Conservation (phyloP, 2,113 vertebrate species). For the Hirundichthys speculiger region DNA sequence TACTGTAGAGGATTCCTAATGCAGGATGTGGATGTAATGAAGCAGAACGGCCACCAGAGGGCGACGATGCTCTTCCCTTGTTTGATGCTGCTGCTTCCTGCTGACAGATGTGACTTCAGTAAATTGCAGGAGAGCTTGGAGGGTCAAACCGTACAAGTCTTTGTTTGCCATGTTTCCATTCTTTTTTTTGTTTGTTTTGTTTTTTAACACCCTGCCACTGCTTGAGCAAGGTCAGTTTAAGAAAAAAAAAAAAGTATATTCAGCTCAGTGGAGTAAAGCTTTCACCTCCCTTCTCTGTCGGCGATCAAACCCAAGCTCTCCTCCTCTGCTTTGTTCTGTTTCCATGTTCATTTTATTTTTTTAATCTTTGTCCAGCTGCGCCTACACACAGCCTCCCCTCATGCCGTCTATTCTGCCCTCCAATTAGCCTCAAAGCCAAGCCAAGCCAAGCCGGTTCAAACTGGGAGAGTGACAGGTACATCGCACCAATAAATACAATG, state of each 20-base stretch:
- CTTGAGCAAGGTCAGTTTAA: too few relatives aligned
- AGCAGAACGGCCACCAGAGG: slow-evolving; percentile 48
- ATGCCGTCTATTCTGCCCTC: slow-evolving; percentile 49
- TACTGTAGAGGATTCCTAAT: too few relatives aligned
- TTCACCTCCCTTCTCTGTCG: too few relatives aligned
- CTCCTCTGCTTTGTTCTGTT: background rate
- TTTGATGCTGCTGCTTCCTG: slow-evolving; percentile 25
- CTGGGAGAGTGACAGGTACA: slow-evolving; percentile 33
- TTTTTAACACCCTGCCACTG: too few relatives aligned
- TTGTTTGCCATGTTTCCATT: too few relatives aligned
- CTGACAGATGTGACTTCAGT: background rate
- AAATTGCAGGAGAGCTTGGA: too few relatives aligned
- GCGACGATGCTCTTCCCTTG: slow-evolving; percentile 23
- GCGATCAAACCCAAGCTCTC: too few relatives aligned
- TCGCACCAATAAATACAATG: slow-evolving; percentile 15
- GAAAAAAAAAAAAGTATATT: too few relatives aligned
- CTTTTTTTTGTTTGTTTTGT: too few relatives aligned
- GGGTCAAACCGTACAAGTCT: too few relatives aligned
- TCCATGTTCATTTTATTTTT: slow-evolving; percentile 1
- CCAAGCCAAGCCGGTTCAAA: slow-evolving; percentile 49
- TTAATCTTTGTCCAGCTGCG: slow-evolving; percentile 31
- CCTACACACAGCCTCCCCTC: slow-evolving; percentile 39
- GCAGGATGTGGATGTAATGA: slow-evolving; percentile 15
- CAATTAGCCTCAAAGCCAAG: slow-evolving; percentile 62
- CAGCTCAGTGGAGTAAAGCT: too few relatives aligned